Percentiles rank a stretch among this genome's conserved stretches.
Conservation (phyloP, 2,113 vertebrate species). For the Lathamus discolor region DNA sequence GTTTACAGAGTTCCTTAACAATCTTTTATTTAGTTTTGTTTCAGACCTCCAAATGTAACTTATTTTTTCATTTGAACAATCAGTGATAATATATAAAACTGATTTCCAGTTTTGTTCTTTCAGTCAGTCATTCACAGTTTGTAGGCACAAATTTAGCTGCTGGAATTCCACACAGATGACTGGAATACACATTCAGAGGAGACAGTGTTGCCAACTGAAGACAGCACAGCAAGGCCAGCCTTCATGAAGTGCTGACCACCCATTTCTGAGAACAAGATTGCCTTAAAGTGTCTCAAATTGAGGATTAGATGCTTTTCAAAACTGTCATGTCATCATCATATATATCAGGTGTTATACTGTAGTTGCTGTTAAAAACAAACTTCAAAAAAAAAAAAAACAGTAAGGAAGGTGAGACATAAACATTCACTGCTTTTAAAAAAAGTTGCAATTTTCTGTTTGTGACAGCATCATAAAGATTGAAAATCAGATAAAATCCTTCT, state of each 20-base stretch:
- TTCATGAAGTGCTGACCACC: background rate
- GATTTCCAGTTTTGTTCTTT: background rate
- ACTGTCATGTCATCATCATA: background rate
- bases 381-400: background rate
- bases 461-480: background rate
- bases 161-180: background rate
- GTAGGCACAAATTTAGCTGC: background rate
- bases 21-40: background rate
- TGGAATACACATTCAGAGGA: background rate
- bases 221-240: background rate
- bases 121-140: background rate
- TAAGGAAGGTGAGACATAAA: background rate
- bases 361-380: background rate
- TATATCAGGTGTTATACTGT: background rate
- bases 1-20: background rate
- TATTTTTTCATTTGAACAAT: background rate
- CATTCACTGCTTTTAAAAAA: background rate
- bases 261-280: background rate
- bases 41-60: background rate
- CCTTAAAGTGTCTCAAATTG: background rate
- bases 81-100: background rate
- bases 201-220: background rate
- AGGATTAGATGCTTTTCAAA: background rate
- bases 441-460: background rate
- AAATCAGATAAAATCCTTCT: background rate